Evolutionary conservation across 2,888 invertebrate species (phyloP).

Genomic region (Polia nebulosa): DNA sequence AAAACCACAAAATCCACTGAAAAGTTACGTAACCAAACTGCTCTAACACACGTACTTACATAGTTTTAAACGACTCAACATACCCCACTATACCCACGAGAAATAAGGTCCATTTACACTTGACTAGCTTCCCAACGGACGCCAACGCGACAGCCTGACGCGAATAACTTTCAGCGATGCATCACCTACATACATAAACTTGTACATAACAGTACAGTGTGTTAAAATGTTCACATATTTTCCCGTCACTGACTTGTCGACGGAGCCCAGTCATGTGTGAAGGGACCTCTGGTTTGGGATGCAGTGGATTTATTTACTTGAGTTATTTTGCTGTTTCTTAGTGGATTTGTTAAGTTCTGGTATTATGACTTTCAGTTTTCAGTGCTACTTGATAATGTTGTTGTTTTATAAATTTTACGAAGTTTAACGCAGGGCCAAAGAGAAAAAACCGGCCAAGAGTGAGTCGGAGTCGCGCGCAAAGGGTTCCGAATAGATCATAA

Average conservation of each 20-base stretch:
- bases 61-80: neutral
- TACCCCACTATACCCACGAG: neutral
- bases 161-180: conserved; percentile 12
- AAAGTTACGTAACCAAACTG: neutral
- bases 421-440: no score
- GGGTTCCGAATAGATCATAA: no score
- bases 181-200: neutral
- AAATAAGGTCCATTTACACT: conserved; percentile 21
- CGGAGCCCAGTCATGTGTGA: conserved; percentile 8
- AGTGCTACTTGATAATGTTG: no score
- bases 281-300: neutral
- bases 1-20: neutral
- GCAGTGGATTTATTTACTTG: conserved; percentile 2
- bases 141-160: neutral
- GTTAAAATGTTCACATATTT: conserved; percentile 31
- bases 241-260: neutral
- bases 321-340: neutral
- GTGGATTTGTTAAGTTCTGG: neutral
- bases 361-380: neutral
- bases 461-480: no score
- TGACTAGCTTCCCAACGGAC: conserved; percentile 4
- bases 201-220: conserved; percentile 9
- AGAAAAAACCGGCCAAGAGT: no score
- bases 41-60: neutral
- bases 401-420: no score